phyloP scores from a whole-genome alignment of 1,140 invertebrate genomes.

The Hylaeus anthracinus region DNA sequence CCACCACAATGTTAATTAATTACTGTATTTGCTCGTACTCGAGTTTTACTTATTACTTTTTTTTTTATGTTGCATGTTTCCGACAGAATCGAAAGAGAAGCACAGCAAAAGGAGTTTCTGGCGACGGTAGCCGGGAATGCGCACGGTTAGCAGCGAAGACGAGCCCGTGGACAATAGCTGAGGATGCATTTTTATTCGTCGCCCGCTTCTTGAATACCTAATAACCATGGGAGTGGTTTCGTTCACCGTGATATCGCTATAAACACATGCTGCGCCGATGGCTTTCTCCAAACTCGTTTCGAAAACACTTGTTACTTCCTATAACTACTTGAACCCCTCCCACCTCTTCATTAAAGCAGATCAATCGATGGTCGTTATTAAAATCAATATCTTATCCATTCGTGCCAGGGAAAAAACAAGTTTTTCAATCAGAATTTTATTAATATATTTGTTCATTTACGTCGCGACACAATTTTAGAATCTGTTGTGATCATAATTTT shows the following conservation, averaged over 20 bases:
- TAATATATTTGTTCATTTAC: no score
- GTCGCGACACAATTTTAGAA: no score
- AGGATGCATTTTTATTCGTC: slow-evolving; percentile 70
- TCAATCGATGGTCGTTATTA: no score
- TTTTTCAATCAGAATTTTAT: no score
- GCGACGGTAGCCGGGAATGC: slow-evolving; percentile 42
- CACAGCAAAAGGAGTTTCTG: neutral
- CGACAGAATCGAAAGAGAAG: neutral
- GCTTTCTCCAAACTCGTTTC: slow-evolving; percentile 7
- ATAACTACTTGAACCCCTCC: no score
- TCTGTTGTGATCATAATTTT: no score
- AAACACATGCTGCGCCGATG: neutral
- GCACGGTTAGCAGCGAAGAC: slow-evolving; percentile 52
- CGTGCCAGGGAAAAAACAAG: no score
- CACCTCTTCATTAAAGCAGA: no score
- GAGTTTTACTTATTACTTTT: no score
- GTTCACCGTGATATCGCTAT: slow-evolving; percentile 25
- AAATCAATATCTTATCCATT: no score
- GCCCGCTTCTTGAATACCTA: slow-evolving; percentile 64
- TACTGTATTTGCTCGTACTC: no score
- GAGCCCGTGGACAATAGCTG: slow-evolving; percentile 61
- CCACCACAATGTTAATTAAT: no score
- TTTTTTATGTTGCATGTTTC: neutral
- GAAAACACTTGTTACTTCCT: slow-evolving; percentile 6
- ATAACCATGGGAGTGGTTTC: slow-evolving; percentile 64